phyloP scores from a whole-genome alignment of 2,113 vertebrate species.

The Rhizomys pruinosus region DNA sequence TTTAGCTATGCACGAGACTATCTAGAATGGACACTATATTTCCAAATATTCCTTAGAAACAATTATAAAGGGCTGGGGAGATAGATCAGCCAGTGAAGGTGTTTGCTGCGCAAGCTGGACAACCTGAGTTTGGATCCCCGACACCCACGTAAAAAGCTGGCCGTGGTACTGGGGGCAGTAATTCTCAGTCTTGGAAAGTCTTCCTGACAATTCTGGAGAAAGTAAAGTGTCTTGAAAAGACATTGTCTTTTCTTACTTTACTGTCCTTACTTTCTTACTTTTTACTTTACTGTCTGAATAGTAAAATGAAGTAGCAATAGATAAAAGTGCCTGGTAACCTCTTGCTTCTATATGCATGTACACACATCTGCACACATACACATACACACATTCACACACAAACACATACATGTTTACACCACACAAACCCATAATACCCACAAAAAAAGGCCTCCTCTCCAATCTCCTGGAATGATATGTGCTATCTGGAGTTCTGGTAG shows the following conservation, averaged over 20 bases:
- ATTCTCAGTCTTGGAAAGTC: neutral
- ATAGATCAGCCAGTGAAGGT: neutral
- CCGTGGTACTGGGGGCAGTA: neutral
- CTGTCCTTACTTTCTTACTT: too few relatives aligned
- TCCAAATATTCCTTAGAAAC: neutral
- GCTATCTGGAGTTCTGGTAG: too few relatives aligned
- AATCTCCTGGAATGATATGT: neutral
- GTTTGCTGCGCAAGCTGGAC: neutral
- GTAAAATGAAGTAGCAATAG: neutral
- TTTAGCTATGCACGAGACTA: neutral
- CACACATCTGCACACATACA: fast-evolving
- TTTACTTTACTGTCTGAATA: neutral
- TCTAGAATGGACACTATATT: neutral
- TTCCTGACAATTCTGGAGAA: too few relatives aligned
- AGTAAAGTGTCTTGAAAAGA: too few relatives aligned
- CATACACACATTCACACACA: neutral
- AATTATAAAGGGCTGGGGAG: neutral
- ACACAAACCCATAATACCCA: neutral
- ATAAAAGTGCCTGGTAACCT: neutral
- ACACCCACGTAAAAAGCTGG: neutral
- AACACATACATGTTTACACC: too few relatives aligned
- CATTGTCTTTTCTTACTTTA: too few relatives aligned
- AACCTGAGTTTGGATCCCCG: neutral
- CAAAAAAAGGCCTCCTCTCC: neutral
- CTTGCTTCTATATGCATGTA: neutral